Evolutionary conservation across 2,888 invertebrate species (phyloP).

Genomic region (Ariolimax columbianus): DNA sequence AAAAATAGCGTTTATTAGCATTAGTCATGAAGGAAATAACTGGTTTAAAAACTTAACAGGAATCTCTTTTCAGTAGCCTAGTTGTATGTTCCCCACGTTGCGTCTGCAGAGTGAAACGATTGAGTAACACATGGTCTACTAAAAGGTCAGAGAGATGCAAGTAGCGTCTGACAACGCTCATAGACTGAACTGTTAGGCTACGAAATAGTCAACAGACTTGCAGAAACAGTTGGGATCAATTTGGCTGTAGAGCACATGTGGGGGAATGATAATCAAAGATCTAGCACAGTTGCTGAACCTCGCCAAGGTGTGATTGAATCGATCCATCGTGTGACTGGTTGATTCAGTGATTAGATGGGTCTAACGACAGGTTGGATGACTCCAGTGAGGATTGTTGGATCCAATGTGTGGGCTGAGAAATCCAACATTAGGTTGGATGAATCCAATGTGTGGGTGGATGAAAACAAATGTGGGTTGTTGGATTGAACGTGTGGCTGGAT

Average conservation of each 20-base stretch:
- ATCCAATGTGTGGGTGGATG: too few species aligned
- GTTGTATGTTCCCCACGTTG: background rate
- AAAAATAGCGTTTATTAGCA: background rate
- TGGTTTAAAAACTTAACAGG: background rate
- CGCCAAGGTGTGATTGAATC: background rate
- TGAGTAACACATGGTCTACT: background rate
- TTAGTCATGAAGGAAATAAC: background rate
- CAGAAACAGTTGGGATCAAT: background rate
- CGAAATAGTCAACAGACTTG: background rate
- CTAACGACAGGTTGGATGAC: too few species aligned
- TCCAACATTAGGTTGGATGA: too few species aligned
- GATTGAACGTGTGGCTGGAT: too few species aligned
- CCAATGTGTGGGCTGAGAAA: too few species aligned
- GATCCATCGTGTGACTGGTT: too few species aligned
- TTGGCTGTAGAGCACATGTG: background rate
- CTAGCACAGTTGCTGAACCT: background rate
- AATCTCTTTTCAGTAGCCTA: background rate
- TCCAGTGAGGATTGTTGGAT: too few species aligned
- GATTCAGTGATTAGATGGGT: too few species aligned
- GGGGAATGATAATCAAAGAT: background rate
- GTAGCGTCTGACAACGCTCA: background rate
- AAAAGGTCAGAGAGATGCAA: background rate
- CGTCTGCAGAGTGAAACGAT: background rate
- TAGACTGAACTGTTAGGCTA: background rate
- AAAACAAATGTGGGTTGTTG: too few species aligned